These are phyloP conservation scores for Rafetus swinhoei DNA, from an alignment of 2,113 vertebrate species.

Conservation along the genomic window DNA sequence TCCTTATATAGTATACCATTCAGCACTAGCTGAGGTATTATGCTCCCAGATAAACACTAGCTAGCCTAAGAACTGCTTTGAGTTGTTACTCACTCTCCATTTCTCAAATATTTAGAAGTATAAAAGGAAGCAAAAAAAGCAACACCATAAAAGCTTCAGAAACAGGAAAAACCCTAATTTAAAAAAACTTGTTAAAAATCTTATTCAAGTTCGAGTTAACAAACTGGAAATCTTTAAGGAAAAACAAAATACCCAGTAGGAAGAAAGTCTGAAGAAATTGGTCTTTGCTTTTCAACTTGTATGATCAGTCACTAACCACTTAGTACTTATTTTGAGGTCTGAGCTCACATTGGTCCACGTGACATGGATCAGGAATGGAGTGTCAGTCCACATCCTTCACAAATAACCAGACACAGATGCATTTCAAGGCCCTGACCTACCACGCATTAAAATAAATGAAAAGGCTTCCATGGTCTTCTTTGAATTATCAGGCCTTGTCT, in stretches of 20 bases:
- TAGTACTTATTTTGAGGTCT: not conserved
- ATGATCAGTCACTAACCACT: not conserved
- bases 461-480: not conserved
- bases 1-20: not conserved
- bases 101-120: not conserved
- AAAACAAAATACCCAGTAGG: not conserved
- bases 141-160: not conserved
- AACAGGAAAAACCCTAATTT: not conserved
- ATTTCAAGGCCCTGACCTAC: not conserved
- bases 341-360: not conserved
- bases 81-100: not conserved
- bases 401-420: not conserved
- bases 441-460: not conserved
- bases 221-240: not conserved
- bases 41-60: not conserved
- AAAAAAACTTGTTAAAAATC: not conserved
- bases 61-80: not conserved
- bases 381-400: not conserved
- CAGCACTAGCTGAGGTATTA: not conserved
- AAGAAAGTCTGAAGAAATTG: not conserved
- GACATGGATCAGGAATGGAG: not conserved
- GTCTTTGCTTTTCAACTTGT: not conserved
- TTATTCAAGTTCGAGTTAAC: not conserved
- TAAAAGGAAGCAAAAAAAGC: not conserved
- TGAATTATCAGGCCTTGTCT: not conserved